Evolutionary conservation across 1,140 invertebrate species (phyloP), one percentile per base, ranked within the genome.

Genomic region (Drosophila ambigua): DNA sequence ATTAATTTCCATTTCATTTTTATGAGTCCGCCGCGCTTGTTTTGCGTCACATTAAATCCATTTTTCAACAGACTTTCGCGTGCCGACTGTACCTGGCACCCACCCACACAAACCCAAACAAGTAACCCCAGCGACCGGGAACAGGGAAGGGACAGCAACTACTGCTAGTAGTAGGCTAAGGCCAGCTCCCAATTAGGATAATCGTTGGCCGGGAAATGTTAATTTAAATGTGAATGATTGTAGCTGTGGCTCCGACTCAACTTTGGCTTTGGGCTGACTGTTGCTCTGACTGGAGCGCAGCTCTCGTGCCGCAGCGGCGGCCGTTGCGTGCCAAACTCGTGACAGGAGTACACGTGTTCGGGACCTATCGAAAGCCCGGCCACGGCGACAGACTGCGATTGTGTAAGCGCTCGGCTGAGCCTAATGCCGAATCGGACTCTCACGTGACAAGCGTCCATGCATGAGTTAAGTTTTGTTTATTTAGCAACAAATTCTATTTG

Each of bases 181-280:
- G 60, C 72, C 71, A 62, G 67, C 81, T 82, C 74, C 60, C 77
- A 90, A 88, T 90, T 89, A 87, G 79, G 79, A 91, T 91, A 91
- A 91, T 91, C 89, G 81, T 55, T 62, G 72, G 72, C 54, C 69
- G 88, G 89, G 89, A 91, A 91, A 91, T 91, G 89, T 91, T 91
- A 89, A 91, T 91, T 91, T 91, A 91, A 91, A 89, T 87, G 74
- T 87, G 84, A 91, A 79, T 81, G 84, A 91, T 91, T 90, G 82
- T 69, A 75, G 64, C 45, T 79, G 53, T 60, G 55, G 26, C 26
- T 28, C 41, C 0, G 4, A 4, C 23, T 24, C 23, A 24, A 24
- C 53, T 43, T 28, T 48, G 48, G 26, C 45, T 53, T 23, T 23
- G 3, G 49, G 11, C 8, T 35, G 51, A 44, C 23, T 57, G 44